phyloP scores from a whole-genome alignment of 1,140 invertebrate genomes.

The Halesus radiatus region DNA sequence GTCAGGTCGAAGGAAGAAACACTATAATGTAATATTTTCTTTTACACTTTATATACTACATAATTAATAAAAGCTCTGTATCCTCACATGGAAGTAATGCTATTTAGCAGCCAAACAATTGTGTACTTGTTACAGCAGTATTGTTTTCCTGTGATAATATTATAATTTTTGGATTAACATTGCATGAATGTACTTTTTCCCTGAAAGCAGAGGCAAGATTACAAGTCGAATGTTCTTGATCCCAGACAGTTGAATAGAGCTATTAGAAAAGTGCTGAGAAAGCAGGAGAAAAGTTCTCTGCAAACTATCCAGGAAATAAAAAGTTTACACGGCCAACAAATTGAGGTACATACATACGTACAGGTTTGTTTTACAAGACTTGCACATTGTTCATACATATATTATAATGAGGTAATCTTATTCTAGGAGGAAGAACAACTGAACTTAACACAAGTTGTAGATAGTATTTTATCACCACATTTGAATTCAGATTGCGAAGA shows the following conservation, averaged over 20 bases:
- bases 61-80: neutral
- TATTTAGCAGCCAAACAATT: neutral
- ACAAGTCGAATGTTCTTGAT: conserved; percentile 12
- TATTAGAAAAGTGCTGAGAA: conserved; percentile 32
- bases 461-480: conserved; percentile 64
- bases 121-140: neutral
- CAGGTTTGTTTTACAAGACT: neutral
- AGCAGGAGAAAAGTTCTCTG: conserved; percentile 37
- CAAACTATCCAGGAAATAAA: conserved; percentile 42
- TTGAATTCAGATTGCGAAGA: conserved; percentile 61
- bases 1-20: neutral
- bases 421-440: conserved; percentile 59
- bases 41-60: neutral
- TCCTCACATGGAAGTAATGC: neutral
- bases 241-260: conserved; percentile 36
- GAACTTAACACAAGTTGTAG: conserved; percentile 65
- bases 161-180: neutral
- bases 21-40: conserved; percentile 24
- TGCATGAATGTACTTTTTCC: conserved; percentile 4
- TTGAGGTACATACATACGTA: conserved; percentile 5
- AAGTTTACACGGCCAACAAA: conserved; percentile 34
- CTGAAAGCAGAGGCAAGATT: conserved; percentile 1
- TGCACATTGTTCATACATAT: neutral
- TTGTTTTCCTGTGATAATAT: too few species aligned
- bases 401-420: neutral